Base-by-base conservation (phyloP, 2,888 invertebrate species). In the Incurvaria masculella region DNA sequence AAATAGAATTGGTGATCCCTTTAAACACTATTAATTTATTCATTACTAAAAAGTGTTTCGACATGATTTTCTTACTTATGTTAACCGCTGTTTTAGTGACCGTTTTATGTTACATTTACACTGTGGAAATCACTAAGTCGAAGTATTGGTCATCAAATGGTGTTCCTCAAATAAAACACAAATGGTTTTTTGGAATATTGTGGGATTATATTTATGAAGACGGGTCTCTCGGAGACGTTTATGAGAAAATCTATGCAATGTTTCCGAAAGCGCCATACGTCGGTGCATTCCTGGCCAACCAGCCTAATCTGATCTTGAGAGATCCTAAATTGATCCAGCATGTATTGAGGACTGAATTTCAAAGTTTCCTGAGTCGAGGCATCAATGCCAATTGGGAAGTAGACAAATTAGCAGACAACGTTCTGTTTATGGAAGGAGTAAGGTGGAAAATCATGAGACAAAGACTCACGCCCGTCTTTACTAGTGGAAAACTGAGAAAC, bases 361-460 rank as follows among this genome's bases (percentile, higher is more conserved):
- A 64, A 53, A 67, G 60, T 46, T 72, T 72, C 47, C 53, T 64
- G 46, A 60, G 57, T 18, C 63, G 72, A 5, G 72, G 72, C 3
- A 57, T 68, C 6, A 40, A 49, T 1, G 51, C 56, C 0, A 71
- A 67, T 46, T 48, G 61, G 2, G 39, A 43, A 10, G 56, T 56
- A 1, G 69, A 70, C 33, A 47, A 56, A 16, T 54, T 70, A 4
- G 57, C 62, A 1, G 61, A 69, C 43, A 69, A 65, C 42, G 50
- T 69, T 2, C 52, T 68, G 2, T 55, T 68, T 26, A 55, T 63
- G 48, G 50, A 63, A 17, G 61, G 70, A 2, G 61, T 61, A 11
- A 61, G 62, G 51, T 75, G 73, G 76, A 67, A 68, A 48, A 53
- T 65, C 8, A 57, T 71, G 11, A 57, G 72, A 14, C 69, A 70